A percentile compares a stretch with the other conserved stretches of the same genome.
phyloP scores from a whole-genome alignment of 1,140 invertebrate species.

The Euglossa dilemma region DNA sequence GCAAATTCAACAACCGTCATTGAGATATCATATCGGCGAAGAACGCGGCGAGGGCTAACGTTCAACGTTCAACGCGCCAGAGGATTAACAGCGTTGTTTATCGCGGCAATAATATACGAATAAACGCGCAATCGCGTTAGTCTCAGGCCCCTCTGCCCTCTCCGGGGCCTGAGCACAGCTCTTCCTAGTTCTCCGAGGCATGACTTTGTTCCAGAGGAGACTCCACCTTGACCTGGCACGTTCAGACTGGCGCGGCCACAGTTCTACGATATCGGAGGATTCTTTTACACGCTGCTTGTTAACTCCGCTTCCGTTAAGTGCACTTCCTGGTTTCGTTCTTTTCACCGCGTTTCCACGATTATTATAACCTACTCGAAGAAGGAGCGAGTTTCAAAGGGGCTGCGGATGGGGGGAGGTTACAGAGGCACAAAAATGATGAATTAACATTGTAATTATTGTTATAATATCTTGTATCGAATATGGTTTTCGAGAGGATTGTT shows the following conservation, averaged over 20 bases:
- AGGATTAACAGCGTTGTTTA: slow-evolving; percentile 50
- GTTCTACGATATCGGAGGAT: background rate
- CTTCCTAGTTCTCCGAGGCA: no score
- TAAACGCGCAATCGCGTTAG: slow-evolving; percentile 35
- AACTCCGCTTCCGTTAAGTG: background rate
- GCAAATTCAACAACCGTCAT: slow-evolving; percentile 49
- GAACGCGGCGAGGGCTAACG: background rate
- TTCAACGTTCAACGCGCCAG: background rate
- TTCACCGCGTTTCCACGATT: background rate
- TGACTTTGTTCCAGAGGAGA: slow-evolving; percentile 13
- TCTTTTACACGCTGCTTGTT: background rate
- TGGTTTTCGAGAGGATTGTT: no score
- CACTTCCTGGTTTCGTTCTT: background rate
- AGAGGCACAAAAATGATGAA: no score
- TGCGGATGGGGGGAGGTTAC: no score
- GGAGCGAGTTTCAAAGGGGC: no score
- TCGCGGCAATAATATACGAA: slow-evolving; percentile 30
- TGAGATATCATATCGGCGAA: slow-evolving; percentile 46
- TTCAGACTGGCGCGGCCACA: background rate
- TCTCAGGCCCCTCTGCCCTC: background rate
- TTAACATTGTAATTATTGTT: no score
- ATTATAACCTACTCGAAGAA: no score
- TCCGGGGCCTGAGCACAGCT: no score
- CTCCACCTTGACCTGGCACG: slow-evolving; percentile 12
- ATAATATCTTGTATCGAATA: no score